These are phyloP conservation scores for Plebejus anna DNA, from an alignment of 2,888 invertebrate species.

Conservation along the genomic window DNA sequence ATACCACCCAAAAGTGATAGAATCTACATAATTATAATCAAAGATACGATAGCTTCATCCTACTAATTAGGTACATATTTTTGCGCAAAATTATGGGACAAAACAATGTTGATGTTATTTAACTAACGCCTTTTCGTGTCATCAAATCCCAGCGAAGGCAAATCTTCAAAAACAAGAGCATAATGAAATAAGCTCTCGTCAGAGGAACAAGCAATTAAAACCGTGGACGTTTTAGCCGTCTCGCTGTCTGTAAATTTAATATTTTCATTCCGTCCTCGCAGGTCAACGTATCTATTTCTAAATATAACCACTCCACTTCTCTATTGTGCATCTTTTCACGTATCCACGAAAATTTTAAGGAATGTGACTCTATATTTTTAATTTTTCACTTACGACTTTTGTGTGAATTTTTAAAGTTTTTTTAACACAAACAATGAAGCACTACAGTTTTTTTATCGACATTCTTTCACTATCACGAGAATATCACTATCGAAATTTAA, in stretches of 20 bases:
- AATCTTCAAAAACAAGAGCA: not conserved
- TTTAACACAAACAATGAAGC: conserved; percentile 1
- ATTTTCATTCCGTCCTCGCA: conserved; percentile 52
- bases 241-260: conserved; percentile 57
- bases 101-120: not conserved
- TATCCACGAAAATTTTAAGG: not conserved
- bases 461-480: not conserved
- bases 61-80: too few relatives aligned
- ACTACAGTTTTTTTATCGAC: not conserved
- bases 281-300: conserved; percentile 60
- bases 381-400: not conserved
- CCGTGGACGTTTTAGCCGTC: conserved; percentile 48
- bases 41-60: too few relatives aligned
- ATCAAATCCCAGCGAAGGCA: not conserved
- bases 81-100: too few relatives aligned
- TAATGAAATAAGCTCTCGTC: conserved; percentile 17
- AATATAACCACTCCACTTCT: conserved; percentile 36
- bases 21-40: too few relatives aligned
- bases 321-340: conserved; percentile 20
- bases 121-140: not conserved
- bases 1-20: too few relatives aligned
- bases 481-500: conserved; percentile 14
- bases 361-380: not conserved
- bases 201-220: conserved; percentile 40
- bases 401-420: not conserved